These are phyloP conservation scores for Oreotrochilus melanogaster DNA, from an alignment of 2,113 vertebrate species.

Conservation along the genomic window DNA sequence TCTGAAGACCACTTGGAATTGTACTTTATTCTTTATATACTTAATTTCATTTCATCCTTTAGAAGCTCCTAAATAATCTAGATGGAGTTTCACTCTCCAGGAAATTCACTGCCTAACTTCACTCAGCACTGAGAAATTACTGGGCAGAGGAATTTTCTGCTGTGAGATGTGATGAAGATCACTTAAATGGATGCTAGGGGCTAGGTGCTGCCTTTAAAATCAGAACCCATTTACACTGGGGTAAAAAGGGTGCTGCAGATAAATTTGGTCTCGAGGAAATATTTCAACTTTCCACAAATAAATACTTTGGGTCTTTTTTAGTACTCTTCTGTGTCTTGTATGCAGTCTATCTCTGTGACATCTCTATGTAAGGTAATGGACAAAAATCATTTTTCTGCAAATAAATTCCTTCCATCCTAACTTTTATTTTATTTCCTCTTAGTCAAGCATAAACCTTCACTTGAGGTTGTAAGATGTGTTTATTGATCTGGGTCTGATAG, in stretches of 20 bases:
- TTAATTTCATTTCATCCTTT: not conserved
- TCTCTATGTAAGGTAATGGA: not conserved
- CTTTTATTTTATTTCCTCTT: slow-evolving; percentile 22
- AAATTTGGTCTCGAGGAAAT: not conserved
- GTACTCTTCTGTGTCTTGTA: not conserved
- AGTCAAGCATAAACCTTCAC: slow-evolving; percentile 6
- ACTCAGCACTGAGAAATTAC: not conserved
- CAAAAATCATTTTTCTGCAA: slow-evolving; percentile 3
- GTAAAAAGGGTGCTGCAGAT: not conserved
- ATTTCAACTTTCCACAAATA: not conserved
- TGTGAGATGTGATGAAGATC: not conserved
- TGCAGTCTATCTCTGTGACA: not conserved
- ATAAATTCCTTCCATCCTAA: not conserved
- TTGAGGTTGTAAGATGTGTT: not conserved
- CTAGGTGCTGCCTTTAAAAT: slow-evolving; percentile 2
- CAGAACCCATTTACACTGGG: not conserved
- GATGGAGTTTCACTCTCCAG: not conserved
- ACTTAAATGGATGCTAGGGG: not conserved
- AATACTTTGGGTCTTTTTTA: not conserved
- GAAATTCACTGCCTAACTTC: not conserved
- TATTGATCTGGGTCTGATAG: not conserved
- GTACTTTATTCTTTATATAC: not conserved
- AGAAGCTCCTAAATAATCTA: not conserved
- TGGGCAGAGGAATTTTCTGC: not conserved
- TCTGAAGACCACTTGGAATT: not conserved